Evolutionary conservation across 2,797 vertebrate genomes (phyloP), one percentile per base, ranked within the genome.

Genomic region (Syndactyla subalaris): DNA sequence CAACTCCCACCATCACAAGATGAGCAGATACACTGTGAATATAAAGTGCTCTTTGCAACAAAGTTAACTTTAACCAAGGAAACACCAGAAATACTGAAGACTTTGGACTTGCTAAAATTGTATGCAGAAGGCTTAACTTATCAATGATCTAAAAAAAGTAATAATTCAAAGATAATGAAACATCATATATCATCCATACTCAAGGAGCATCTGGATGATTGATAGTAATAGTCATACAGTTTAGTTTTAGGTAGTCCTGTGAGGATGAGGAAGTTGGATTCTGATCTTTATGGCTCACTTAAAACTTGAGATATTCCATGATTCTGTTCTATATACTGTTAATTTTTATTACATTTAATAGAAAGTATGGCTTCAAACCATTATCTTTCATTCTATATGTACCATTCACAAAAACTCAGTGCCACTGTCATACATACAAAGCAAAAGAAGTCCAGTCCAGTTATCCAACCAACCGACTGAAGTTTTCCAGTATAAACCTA

Each of bases 191-290:
- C 30, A 52, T 49, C 71, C 48, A 20, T 13, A 48, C 14, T 61
- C 46, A 45, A n/a, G 22, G 14, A 57, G 8, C 0, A 0, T 30
- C 30, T 43, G 38, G 13, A 52, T 0, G 1, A 58, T 9, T 0
- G 1, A 54, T 9, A 4, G 5, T 67, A 10, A 34, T 7, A 30
- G 43, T 29, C 30, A 76, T 39, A 59, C 5, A 24, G 23, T 34
- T 85, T 26, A 43, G 22, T 55, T 79, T 71, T 19, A 84, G 20
- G 10, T 21, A 57, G 38, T n/a, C 23, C 48, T 43, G 6, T 9
- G 29, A 87, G 29, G 4, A 74, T 8, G 32, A 70, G 26, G 14
- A 59, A 67, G 7, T 7, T 54, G 18, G 24, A 68, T 45, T 77
- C 34, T 29, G 18, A 38, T 45, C 32, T 39, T 65, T 29, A 52